Evolutionary conservation across 2,113 vertebrate species (phyloP).

Genomic region (Pogonocichla stellata): DNA sequence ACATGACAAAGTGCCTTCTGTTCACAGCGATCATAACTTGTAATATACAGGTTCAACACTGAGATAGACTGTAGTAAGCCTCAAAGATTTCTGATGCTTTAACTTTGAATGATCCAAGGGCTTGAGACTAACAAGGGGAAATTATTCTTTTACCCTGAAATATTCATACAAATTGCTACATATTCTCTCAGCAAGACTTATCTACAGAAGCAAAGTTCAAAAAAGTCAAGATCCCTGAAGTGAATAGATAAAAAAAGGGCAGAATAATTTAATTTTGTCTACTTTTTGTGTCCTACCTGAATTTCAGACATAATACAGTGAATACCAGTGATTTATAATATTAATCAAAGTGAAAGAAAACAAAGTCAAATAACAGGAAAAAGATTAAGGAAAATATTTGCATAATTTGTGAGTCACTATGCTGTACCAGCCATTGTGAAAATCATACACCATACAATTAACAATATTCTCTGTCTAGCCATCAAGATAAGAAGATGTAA

Average conservation of each 20-base stretch:
- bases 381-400: slow-evolving; percentile 58
- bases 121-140: slow-evolving; percentile 35
- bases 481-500: slow-evolving; percentile 60
- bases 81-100: slow-evolving; percentile 44
- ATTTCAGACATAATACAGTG: slow-evolving; percentile 19
- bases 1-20: slow-evolving; percentile 54
- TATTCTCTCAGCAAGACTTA: slow-evolving; percentile 16
- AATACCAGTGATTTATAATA: slow-evolving; percentile 22
- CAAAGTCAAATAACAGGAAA: slow-evolving; percentile 52
- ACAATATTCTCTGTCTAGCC: slow-evolving; percentile 48
- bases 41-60: slow-evolving; percentile 46
- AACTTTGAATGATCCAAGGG: slow-evolving; percentile 45
- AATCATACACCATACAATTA: slow-evolving; percentile 42
- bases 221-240: slow-evolving; percentile 22
- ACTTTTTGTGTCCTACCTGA: neutral
- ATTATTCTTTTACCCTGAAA: slow-evolving; percentile 19
- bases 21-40: slow-evolving; percentile 46
- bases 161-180: slow-evolving; percentile 6
- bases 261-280: slow-evolving; percentile 43
- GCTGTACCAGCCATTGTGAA: slow-evolving; percentile 10
- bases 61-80: neutral
- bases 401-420: slow-evolving; percentile 24
- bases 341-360: slow-evolving; percentile 57
- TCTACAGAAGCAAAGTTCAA: slow-evolving; percentile 2
- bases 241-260: slow-evolving; percentile 17